These are phyloP conservation scores for Nothura maculosa DNA, from an alignment of 2,797 vertebrate species.

Conservation along the genomic window DNA sequence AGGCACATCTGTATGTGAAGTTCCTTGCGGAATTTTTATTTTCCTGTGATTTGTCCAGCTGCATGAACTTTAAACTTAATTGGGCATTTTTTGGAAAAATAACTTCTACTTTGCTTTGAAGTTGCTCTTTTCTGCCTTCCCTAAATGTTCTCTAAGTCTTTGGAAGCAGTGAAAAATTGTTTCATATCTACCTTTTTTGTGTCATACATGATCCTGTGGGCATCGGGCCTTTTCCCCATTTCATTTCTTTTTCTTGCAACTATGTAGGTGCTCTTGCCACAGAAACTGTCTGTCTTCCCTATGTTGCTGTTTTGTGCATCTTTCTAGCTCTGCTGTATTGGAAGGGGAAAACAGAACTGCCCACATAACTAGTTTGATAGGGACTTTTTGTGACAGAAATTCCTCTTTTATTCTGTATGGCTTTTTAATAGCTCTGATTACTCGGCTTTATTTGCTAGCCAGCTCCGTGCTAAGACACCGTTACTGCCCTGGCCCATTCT, in stretches of 20 bases:
- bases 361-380: not conserved
- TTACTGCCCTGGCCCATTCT: not conserved
- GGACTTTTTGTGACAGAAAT: not conserved
- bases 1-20: not conserved
- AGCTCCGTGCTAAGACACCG: not conserved
- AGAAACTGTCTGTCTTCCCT: not conserved
- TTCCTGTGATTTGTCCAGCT: not conserved
- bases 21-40: not conserved
- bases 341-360: not conserved
- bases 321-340: not conserved
- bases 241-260: not conserved
- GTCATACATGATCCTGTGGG: not conserved
- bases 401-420: not conserved
- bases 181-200: not conserved
- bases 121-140: not conserved
- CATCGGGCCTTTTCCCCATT: not conserved
- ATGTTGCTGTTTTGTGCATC: not conserved
- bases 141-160: not conserved
- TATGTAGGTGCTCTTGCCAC: not conserved
- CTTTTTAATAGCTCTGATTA: not conserved
- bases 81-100: not conserved
- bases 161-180: not conserved
- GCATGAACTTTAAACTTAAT: not conserved
- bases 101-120: not conserved
- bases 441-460: not conserved